Base-by-base conservation (phyloP, 1,140 invertebrate genomes). In the Pentalonia nigronervosa region DNA sequence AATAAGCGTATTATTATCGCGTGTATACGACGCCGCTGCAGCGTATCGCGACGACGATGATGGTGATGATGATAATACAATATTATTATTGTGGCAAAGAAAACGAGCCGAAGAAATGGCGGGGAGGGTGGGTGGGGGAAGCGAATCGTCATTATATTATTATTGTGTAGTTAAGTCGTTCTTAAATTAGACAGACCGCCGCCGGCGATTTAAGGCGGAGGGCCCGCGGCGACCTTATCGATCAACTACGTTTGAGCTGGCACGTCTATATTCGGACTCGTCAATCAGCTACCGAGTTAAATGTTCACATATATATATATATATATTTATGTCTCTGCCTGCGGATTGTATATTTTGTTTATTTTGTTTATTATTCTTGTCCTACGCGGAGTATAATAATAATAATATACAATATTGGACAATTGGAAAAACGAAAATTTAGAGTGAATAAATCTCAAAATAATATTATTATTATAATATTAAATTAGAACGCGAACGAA, bases 191-290 rank as follows among this genome's bases (percentile, higher is more conserved):
- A 91, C 36, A 36, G 88, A 88, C 87, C 50, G 53, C 45, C 90
- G 47, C 36, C 41, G 53, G 53, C 41, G 90, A 91, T 91, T 81
- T 48, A 48, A 91, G 20, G 90, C 41, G 41, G 41, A 91, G 25
- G 30, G 56, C 56, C 14, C 34, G 83, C n/a, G 47, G 36, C 60
- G 76, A 91, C 90, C 90, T 91, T 91, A 91, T 91, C 90, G 90
- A 91, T 91, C 90, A 91, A 91, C 90, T 48, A 36, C 67, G 30
- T 91, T 50, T 25, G 23, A 67, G 89, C 76, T 91, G 76, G 67
- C 90, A 91, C 67, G 76, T 91, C 90, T 91, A 91, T 91, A 91
- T 83, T 48, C 67, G 67, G 41, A 91, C 90, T 91, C 90, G 90
- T 91, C 90, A 91, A 91, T 91, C 90, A 91, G 90, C 45, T n/a